Percentiles rank a stretch among this genome's conserved stretches.
phyloP scores from a whole-genome alignment of 2,797 vertebrate genomes.

The Pangasius djambal region DNA sequence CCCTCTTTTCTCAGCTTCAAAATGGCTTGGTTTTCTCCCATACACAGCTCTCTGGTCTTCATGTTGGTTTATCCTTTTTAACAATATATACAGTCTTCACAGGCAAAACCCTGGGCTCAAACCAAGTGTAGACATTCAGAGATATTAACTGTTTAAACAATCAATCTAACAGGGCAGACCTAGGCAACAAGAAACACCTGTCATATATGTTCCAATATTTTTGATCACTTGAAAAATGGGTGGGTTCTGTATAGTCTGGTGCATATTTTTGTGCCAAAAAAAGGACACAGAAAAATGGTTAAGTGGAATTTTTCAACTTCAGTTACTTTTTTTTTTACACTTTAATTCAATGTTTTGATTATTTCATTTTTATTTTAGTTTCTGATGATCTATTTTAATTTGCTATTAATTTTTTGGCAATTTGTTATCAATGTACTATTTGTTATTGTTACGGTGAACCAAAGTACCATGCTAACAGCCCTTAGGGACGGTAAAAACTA shows the following conservation, averaged over 20 bases:
- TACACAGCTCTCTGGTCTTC: neutral
- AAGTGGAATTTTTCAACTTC: neutral
- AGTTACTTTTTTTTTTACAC: neutral
- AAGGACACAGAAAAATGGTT: neutral
- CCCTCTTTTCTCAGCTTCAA: neutral
- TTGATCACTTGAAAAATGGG: neutral
- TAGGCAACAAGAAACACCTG: neutral
- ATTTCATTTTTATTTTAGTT: neutral
- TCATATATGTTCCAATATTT: neutral
- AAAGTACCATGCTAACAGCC: neutral
- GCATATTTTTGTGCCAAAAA: neutral
- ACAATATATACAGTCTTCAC: neutral
- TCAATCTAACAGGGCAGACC: neutral
- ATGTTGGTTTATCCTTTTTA: neutral
- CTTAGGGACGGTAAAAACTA: neutral
- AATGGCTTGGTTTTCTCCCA: neutral
- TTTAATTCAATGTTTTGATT: too few species aligned
- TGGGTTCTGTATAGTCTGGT: neutral
- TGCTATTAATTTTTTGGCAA: too few species aligned
- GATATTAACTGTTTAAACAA: neutral
- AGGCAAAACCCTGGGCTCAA: neutral
- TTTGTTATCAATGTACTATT: too few species aligned
- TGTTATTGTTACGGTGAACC: neutral
- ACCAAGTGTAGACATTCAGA: neutral
- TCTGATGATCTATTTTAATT: too few species aligned